Evolutionary conservation across 1,140 invertebrate genomes (phyloP), one percentile per base, ranked within the genome.

Genomic region (Zelostemma sp.): DNA sequence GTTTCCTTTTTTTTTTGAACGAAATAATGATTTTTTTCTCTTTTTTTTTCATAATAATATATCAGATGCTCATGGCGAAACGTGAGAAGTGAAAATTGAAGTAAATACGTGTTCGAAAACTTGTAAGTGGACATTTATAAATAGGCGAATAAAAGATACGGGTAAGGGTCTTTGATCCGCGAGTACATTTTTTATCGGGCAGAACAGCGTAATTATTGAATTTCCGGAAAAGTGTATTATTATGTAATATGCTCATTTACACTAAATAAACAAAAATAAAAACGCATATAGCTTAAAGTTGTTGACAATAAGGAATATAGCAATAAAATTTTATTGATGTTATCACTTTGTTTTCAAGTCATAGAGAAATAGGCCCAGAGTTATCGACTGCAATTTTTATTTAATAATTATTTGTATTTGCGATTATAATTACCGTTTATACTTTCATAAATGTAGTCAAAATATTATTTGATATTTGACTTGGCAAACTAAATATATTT

Each of bases 251-350:
- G 67, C 51, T 60, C 67, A 64, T 51, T 46, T 40, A 38, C 25
- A 51, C 41, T 43, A 40, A 21, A 47, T 17, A 63, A 64, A 57
- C 6, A 47, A 28, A 51, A 64, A 64, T n/a, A n/a, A n/a, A n/a
- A n/a, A n/a, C n/a, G n/a, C n/a, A 49, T 60, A 60, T 69, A 60
- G 60, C 49, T 69, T 64, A 57, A 70, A 65, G 67, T 65, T 70
- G 67, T 60, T 70, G 61, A 70, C 67, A 70, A 65, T 65, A 70
- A 65, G 67, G 51, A 57, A 61, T 64, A 70, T 41, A 70, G 61
- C 67, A 70, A 70, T 70, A 70, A 61, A 61, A 65, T 53, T 61
- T 64, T 41, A 70, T 70, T 61, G 60, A 14, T 64, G 57, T 65
- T 70, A 59, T 43, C 43, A 16, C 41, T 50, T 64, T 69, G 40